These are phyloP conservation scores for Desoria tigrina DNA, from an alignment of 2,888 invertebrate genomes.

Conservation along the genomic window DNA sequence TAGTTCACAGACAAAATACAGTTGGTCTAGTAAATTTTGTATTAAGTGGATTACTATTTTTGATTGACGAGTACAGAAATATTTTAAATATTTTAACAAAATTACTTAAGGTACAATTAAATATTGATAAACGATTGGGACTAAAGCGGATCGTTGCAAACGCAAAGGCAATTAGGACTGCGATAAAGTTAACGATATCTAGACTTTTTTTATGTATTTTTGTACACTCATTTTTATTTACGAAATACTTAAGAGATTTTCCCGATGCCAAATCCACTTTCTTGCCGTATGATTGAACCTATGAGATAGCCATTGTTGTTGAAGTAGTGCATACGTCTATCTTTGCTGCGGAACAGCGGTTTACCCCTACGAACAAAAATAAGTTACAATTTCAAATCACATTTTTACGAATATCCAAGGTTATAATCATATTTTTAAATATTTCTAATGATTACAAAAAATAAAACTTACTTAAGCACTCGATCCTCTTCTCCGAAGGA, in stretches of 20 bases:
- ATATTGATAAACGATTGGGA: too few species aligned
- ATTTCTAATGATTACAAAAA: slow-evolving; percentile 17
- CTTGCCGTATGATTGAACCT: slow-evolving; percentile 92
- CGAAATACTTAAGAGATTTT: slow-evolving; percentile 65
- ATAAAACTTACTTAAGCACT: slow-evolving; percentile 82
- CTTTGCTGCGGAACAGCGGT: slow-evolving; percentile 87
- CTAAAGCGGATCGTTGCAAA: too few species aligned
- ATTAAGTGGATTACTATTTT: too few species aligned
- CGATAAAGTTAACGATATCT: too few species aligned
- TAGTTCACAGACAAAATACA: too few species aligned
- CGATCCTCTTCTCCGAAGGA: slow-evolving; percentile 98
- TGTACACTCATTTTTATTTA: neutral
- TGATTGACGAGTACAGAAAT: too few species aligned
- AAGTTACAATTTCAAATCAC: slow-evolving; percentile 5
- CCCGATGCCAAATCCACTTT: slow-evolving; percentile 92
- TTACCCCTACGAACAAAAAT: slow-evolving; percentile 74
- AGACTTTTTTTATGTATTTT: too few species aligned
- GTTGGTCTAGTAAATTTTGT: too few species aligned
- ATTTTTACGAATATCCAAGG: neutral
- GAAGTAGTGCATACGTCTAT: slow-evolving; percentile 85
- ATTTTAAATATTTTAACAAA: too few species aligned
- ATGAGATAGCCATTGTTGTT: slow-evolving; percentile 95
- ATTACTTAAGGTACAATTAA: too few species aligned
- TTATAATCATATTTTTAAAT: slow-evolving; percentile 15
- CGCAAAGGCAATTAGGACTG: too few species aligned